phyloP scores from a whole-genome alignment of 2,113 vertebrate genomes.

The Gnathochromis pfefferi region DNA sequence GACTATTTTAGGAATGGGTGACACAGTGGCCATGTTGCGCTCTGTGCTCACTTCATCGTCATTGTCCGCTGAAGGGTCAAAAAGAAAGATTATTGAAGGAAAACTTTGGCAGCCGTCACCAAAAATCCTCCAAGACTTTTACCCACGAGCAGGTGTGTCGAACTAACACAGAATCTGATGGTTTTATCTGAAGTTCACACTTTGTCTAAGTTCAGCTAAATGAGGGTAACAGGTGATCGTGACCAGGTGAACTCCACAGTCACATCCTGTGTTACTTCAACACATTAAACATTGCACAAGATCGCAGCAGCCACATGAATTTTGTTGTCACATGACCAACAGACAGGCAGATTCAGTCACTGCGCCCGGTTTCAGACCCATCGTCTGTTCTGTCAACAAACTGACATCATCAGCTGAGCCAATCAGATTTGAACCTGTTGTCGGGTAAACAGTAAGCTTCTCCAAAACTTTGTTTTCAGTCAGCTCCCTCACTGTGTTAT shows the following conservation, averaged over 20 bases:
- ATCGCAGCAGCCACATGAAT: background rate
- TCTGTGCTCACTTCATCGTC: slow-evolving; percentile 48
- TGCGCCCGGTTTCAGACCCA: background rate
- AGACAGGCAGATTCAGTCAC: background rate
- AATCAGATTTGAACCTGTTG: background rate
- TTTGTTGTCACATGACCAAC: background rate
- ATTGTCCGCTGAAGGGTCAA: slow-evolving; percentile 8
- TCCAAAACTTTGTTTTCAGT: background rate
- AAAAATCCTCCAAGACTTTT: background rate
- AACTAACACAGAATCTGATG: background rate
- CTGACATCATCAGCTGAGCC: background rate
- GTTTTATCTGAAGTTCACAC: background rate
- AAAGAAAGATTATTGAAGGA: background rate
- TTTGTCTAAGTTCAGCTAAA: background rate
- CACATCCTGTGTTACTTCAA: background rate
- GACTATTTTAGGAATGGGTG: slow-evolving; percentile 67
- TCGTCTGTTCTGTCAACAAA: background rate
- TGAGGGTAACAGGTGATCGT: background rate
- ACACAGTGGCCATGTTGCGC: slow-evolving; percentile 40
- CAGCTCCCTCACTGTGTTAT: background rate
- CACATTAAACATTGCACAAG: background rate
- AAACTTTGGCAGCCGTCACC: background rate
- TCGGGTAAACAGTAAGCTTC: background rate
- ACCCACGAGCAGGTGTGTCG: background rate
- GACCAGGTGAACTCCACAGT: background rate